Conservation (phyloP, 2,888 invertebrate genomes). For the Polietes domitor region DNA sequence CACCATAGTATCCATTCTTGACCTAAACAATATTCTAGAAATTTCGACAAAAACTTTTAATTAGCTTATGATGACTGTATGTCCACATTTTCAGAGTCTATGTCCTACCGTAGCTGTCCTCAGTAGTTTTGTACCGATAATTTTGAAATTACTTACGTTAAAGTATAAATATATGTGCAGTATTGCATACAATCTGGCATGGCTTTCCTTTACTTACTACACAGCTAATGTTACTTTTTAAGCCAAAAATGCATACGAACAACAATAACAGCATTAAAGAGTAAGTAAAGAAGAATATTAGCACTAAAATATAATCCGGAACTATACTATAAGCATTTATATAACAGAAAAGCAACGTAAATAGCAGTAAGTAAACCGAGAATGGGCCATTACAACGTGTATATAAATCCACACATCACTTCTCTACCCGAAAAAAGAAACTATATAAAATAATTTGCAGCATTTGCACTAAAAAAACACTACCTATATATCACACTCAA, state of each 20-base stretch:
- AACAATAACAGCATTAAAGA: background rate
- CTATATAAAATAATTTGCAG: slow-evolving; percentile 11
- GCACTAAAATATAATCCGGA: slow-evolving; percentile 58
- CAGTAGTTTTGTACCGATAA: too few relatives aligned
- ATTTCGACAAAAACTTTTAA: too few relatives aligned
- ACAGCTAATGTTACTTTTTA: too few relatives aligned
- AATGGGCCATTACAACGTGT: slow-evolving; percentile 44
- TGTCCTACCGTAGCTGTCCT: too few relatives aligned
- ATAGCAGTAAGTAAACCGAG: slow-evolving; percentile 48
- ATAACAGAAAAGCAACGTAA: slow-evolving; percentile 39
- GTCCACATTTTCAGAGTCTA: too few relatives aligned
- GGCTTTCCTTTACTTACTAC: too few relatives aligned
- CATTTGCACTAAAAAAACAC: background rate
- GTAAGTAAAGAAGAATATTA: slow-evolving; percentile 61
- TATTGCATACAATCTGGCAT: too few relatives aligned
- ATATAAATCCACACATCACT: slow-evolving; percentile 3
- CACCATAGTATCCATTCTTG: too few relatives aligned
- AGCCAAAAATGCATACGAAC: background rate
- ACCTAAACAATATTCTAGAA: too few relatives aligned
- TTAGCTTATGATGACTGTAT: too few relatives aligned
- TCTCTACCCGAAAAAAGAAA: slow-evolving; percentile 25
- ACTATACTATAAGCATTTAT: slow-evolving; percentile 15
- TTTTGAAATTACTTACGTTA: too few relatives aligned
- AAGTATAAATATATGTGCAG: too few relatives aligned
- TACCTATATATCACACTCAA: slow-evolving; percentile 6